Conservation (phyloP, 2,888 invertebrate species). For the Tenthredo mesomela region DNA sequence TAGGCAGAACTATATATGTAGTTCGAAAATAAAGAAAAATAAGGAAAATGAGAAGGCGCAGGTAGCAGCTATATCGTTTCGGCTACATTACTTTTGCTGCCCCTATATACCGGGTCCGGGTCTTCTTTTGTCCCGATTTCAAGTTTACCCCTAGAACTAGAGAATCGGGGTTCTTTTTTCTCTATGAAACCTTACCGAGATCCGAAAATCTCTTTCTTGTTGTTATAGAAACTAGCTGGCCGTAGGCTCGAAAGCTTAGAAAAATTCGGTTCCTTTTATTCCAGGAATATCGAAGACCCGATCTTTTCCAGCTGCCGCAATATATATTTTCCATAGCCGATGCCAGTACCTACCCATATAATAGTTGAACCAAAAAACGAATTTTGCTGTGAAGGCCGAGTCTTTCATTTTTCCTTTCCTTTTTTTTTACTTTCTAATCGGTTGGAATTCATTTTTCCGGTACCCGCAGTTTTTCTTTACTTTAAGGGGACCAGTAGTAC, state of each 20-base stretch:
- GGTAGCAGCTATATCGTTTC: conserved; percentile 16
- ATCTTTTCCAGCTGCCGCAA: background rate
- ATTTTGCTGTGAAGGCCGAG: background rate
- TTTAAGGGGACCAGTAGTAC: no score
- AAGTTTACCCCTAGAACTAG: background rate
- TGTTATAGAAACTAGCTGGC: background rate
- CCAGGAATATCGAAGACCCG: background rate
- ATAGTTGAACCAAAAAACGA: background rate
- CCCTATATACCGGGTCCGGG: background rate
- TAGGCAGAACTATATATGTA: background rate
- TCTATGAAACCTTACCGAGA: background rate
- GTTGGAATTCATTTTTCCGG: no score
- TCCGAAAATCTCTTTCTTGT: background rate
- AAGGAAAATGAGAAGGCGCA: background rate
- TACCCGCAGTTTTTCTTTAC: no score
- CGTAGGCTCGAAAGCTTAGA: background rate
- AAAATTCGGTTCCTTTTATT: background rate
- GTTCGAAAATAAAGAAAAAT: background rate
- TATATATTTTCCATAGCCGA: background rate
- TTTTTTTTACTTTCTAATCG: no score
- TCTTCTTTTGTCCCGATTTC: background rate
- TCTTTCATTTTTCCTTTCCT: background rate
- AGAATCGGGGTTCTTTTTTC: background rate
- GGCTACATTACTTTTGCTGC: conserved; percentile 4
- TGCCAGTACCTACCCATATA: no score